A percentile compares a stretch with the other conserved stretches of the same genome.
phyloP scores from a whole-genome alignment of 53 echinoderm and acorn worm species.

The Holothuria leucospilota region DNA sequence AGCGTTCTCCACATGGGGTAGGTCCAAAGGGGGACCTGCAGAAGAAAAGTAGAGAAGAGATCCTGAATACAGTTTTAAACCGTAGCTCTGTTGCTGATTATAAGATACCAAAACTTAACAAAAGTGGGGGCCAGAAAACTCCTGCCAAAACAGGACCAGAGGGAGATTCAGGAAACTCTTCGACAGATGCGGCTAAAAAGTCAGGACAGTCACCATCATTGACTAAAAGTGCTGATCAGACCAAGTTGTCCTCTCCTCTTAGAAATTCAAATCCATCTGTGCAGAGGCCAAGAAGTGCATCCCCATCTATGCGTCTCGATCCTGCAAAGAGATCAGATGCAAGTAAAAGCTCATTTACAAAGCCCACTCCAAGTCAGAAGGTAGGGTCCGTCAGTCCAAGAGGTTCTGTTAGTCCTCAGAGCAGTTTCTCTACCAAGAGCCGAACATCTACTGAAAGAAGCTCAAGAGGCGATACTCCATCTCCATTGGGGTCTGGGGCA shows the following conservation, averaged over 20 bases:
- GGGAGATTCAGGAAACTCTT: not conserved
- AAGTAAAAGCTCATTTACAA: slow-evolving; percentile 28
- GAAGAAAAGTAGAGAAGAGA: slow-evolving; percentile 29
- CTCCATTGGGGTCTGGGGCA: slow-evolving; percentile 13
- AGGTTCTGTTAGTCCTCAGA: slow-evolving; percentile 32
- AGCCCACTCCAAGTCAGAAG: slow-evolving; percentile 27
- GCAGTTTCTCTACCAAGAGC: not conserved
- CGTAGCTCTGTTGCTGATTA: slow-evolving; percentile 42
- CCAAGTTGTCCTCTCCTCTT: slow-evolving; percentile 9
- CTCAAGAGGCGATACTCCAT: not conserved
- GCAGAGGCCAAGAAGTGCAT: slow-evolving; percentile 30
- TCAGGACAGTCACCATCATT: not conserved
- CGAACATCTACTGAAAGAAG: slow-evolving; percentile 18
- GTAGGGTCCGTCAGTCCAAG: slow-evolving; percentile 35
- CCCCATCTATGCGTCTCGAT: slow-evolving; percentile 35
- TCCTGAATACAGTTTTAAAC: slow-evolving; percentile 48
- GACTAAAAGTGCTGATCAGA: slow-evolving; percentile 3
- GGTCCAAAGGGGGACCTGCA: slow-evolving; percentile 25
- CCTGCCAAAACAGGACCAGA: slow-evolving; percentile 27
- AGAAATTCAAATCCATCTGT: not conserved
- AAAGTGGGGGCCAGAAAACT: slow-evolving; percentile 23
- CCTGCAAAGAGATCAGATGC: slow-evolving; percentile 22
- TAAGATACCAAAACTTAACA: slow-evolving; percentile 65
- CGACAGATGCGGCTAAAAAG: not conserved
- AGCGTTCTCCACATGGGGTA: too few relatives aligned